A percentile compares a stretch with the other conserved stretches of the same genome.
Conservation (phyloP, 2,797 vertebrate species). For the Dicrostonyx torquatus region DNA sequence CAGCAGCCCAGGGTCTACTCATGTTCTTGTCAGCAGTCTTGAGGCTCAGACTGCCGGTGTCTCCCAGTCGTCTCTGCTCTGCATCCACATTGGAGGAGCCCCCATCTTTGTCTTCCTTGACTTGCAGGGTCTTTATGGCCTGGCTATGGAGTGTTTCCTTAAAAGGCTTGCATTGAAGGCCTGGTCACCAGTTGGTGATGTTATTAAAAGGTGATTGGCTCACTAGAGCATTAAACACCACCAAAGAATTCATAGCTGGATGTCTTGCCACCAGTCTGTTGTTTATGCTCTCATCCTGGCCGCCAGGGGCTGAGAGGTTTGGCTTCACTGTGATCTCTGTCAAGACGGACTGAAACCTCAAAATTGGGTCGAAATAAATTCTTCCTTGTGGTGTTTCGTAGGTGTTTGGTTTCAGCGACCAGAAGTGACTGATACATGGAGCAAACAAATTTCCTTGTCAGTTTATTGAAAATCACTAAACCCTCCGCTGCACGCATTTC, state of each 20-base stretch:
- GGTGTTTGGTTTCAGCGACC: neutral
- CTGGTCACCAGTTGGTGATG: neutral
- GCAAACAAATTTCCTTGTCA: neutral
- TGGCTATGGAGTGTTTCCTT: neutral
- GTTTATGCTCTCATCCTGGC: neutral
- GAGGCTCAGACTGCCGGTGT: neutral
- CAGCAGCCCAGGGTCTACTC: too few relatives aligned
- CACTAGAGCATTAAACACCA: neutral
- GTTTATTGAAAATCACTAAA: slow-evolving; percentile 20
- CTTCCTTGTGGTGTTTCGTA: too few relatives aligned
- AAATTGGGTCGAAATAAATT: neutral
- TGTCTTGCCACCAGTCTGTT: too few relatives aligned
- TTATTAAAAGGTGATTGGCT: neutral
- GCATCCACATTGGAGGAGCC: neutral
- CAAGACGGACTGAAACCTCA: neutral
- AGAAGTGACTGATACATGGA: neutral
- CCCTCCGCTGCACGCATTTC: neutral
- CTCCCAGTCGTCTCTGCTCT: neutral
- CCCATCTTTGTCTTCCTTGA: neutral
- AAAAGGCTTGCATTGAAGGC: neutral
- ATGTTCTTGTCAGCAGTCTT: neutral
- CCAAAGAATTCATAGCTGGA: neutral
- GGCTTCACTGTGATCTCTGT: neutral
- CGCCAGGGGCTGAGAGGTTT: neutral
- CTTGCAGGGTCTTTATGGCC: neutral